Percentiles rank a stretch among this genome's conserved stretches.
These are phyloP conservation scores for Eupithecia centaureata DNA, from an alignment of 2,888 invertebrate genomes.

Conservation along the genomic window DNA sequence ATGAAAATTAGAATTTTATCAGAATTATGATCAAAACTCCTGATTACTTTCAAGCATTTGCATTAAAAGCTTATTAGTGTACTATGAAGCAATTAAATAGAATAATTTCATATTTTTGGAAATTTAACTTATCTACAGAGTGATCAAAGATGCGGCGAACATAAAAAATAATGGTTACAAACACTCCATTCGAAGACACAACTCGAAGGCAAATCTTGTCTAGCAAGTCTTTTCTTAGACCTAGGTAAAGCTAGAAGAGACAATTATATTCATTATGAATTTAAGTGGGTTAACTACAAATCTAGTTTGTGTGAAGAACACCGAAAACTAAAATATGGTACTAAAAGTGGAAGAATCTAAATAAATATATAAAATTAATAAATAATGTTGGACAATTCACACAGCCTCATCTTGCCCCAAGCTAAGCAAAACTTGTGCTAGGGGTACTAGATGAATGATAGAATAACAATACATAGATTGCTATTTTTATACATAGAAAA, in stretches of 20 bases:
- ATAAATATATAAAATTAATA: too few species aligned
- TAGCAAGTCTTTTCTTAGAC: conserved; percentile 44
- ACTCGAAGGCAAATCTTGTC: conserved; percentile 63
- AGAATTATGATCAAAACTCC: conserved; percentile 39
- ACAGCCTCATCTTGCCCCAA: too few species aligned
- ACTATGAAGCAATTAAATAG: conserved; percentile 45
- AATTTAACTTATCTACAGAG: conserved; percentile 49
- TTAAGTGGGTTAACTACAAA: too few species aligned
- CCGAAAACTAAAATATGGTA: too few species aligned
- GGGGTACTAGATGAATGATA: too few species aligned
- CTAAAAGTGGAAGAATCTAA: too few species aligned
- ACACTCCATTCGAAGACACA: conserved; percentile 69
- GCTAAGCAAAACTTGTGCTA: too few species aligned
- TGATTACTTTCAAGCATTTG: conserved; percentile 42
- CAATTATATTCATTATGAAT: too few species aligned
- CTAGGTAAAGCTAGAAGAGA: conserved; percentile 9
- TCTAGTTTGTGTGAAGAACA: too few species aligned
- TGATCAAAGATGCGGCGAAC: conserved; percentile 64
- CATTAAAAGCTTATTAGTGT: conserved; percentile 50
- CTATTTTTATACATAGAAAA: too few species aligned
- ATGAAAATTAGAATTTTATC: conserved; percentile 40
- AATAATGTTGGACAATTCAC: too few species aligned
- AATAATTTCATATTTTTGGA: conserved; percentile 47
- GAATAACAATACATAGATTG: too few species aligned
- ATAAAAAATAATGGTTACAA: conserved; percentile 76